phyloP scores from a whole-genome alignment of 2,797 vertebrate species.

The Gymnoscopelus microlampas region DNA sequence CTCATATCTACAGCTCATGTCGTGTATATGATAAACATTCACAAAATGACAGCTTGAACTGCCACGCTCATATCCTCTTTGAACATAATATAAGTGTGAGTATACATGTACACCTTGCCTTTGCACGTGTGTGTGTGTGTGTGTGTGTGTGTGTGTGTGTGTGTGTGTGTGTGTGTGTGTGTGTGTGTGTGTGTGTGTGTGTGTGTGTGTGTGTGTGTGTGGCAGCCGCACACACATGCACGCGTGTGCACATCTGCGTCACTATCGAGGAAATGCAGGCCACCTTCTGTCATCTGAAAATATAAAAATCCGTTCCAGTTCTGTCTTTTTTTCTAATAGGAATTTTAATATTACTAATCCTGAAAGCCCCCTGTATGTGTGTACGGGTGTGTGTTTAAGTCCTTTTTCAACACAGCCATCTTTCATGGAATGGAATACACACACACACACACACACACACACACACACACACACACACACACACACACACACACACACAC shows the following conservation, averaged over 20 bases:
- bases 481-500: slow-evolving; percentile 33
- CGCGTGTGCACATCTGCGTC: slow-evolving; percentile 3
- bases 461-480: slow-evolving; percentile 25
- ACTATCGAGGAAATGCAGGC: slow-evolving; percentile 27
- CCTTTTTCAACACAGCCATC: slow-evolving; percentile 23
- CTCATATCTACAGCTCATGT: no score
- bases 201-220: neutral
- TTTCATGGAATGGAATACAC: slow-evolving; percentile 43
- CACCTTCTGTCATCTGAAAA: slow-evolving; percentile 47
- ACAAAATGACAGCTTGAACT: neutral
- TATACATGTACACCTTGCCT: neutral
- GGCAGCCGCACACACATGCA: neutral
- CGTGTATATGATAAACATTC: no score
- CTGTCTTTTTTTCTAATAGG: slow-evolving; percentile 57
- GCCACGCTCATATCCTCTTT: neutral
- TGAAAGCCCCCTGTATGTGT: slow-evolving; percentile 27
- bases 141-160: neutral
- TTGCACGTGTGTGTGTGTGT: neutral
- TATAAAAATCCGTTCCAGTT: slow-evolving; percentile 60
- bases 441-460: slow-evolving; percentile 31
- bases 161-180: neutral
- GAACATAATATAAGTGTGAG: neutral
- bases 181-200: neutral
- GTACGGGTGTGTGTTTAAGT: neutral
- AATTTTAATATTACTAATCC: slow-evolving; percentile 53